Conservation (phyloP, 1,140 invertebrate species). For the Aethina tumida region DNA sequence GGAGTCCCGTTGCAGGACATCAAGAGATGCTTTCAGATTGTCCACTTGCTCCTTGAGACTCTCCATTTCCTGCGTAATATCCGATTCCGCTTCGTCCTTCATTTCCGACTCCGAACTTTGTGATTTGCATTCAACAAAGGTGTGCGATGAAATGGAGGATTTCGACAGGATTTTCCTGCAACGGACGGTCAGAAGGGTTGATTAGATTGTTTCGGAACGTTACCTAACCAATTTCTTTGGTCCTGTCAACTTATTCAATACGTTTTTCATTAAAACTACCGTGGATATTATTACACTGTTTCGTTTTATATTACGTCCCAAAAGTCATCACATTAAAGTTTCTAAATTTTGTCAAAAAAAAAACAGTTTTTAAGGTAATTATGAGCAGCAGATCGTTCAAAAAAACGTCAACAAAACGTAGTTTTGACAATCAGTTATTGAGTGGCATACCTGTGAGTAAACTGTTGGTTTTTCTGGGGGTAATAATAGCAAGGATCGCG, state of each 20-base stretch:
- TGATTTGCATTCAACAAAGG: slow-evolving; percentile 6
- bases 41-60: slow-evolving; percentile 28
- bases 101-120: slow-evolving; percentile 8
- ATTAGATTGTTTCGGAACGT: slow-evolving; percentile 1
- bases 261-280: slow-evolving; percentile 21
- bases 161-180: slow-evolving; percentile 18
- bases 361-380: too few species aligned
- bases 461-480: too few species aligned
- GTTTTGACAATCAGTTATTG: too few species aligned
- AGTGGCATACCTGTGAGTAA: too few species aligned
- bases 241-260: slow-evolving; percentile 12
- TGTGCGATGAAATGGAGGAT: slow-evolving; percentile 11
- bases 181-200: slow-evolving; percentile 2
- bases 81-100: slow-evolving; percentile 10
- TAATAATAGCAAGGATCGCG: too few species aligned
- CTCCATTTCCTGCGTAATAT: slow-evolving; percentile 18
- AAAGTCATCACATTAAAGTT: too few species aligned
- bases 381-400: too few species aligned
- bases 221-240: slow-evolving; percentile 21
- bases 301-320: too few species aligned
- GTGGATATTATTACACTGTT: too few species aligned
- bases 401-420: too few species aligned
- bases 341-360: too few species aligned
- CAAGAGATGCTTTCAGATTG: slow-evolving; percentile 25
- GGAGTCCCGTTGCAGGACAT: slow-evolving; percentile 23